Evolutionary conservation across 30 jellyfish, hydroid and myxozoan genomes (phyloP), one percentile per base, ranked within the genome.

Genomic region (Cassiopea xamachana): DNA sequence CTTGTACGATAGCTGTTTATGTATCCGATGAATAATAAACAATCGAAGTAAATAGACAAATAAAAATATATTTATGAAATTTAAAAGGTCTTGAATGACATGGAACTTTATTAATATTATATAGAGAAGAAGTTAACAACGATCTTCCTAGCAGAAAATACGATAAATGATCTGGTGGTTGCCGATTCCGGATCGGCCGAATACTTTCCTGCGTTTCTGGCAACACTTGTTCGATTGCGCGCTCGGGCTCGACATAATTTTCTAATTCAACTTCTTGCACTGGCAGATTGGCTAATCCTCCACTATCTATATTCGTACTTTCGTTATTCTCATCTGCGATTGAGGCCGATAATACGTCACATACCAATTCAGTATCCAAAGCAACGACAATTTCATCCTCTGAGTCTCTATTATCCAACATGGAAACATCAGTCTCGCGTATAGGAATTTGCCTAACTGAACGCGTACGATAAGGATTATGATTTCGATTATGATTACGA

Each of bases 171-270:
- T 69, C 48, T 69, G 78, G 78, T 39, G 78, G 78, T 69, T 69
- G 78, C 47, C 78, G 78, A 69, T 69, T 69, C 7, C 78, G 78
- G 47, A 39, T 69, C 14, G 78, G 78, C 7, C 16, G 78, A 14
- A 2, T n/a, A 69, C 64, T 2, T 51, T 51, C 64, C 64, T 51
- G 64, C 4, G 64, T 4, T 51, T 51, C 64, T 4, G 64, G 64
- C 64, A 51, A 51, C 48, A 69, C 78, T 16, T 16, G 45, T 16
- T 69, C 78, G 16, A 69, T 69, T 16, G 78, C 48, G 45, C 48
- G 47, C 48, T 69, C 78, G 78, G 16, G 48, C 78, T 69, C 5
- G 78, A 69, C 78, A n/a, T n/a, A 2, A n/a, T 69, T 6, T 69
- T 69, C 12, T 51, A 51, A 2, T 51, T 51, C 64, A 9, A 51